Percentiles rank a stretch among this genome's conserved stretches.
These are phyloP conservation scores for Acleris emargana DNA, from an alignment of 2,888 invertebrate species.

Conservation along the genomic window DNA sequence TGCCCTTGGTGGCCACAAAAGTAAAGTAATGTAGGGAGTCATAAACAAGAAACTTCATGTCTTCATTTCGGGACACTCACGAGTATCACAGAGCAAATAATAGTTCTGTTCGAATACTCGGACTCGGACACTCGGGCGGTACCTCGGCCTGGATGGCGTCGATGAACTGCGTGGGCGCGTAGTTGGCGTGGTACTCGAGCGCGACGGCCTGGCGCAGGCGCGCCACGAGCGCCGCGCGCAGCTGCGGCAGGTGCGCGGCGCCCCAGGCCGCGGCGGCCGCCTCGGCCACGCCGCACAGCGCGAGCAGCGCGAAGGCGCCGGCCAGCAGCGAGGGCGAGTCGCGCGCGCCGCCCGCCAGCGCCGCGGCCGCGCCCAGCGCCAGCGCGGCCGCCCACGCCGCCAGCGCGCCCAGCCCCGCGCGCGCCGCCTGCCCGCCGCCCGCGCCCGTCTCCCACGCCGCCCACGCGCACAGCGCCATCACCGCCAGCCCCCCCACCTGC, in stretches of 20 bases:
- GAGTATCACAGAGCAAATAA: too few relatives aligned
- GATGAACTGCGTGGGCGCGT: constrained; percentile 61
- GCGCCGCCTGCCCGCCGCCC: constrained; percentile 56
- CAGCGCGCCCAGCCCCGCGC: constrained; percentile 66
- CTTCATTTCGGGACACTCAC: too few relatives aligned
- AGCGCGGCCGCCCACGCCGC: constrained; percentile 66
- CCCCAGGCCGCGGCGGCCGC: constrained; percentile 74
- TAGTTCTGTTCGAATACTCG: too few relatives aligned
- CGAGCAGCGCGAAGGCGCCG: constrained; percentile 66
- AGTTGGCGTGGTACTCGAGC: constrained; percentile 63
- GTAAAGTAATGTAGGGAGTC: too few relatives aligned
- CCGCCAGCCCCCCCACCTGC: constrained; percentile 63
- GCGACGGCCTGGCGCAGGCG: constrained; percentile 53
- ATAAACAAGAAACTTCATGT: too few relatives aligned
- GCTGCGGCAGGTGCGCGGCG: constrained; percentile 66
- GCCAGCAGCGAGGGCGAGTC: constrained; percentile 64
- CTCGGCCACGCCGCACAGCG: constrained; percentile 67
- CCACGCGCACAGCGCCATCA: constrained; percentile 66
- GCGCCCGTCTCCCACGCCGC: constrained; percentile 61
- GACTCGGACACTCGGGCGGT: too few relatives aligned
- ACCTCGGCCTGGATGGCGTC: constrained; percentile 71
- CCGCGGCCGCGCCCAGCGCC: constrained; percentile 59
- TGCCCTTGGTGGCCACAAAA: too few relatives aligned
- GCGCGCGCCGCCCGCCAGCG: constrained; percentile 58
- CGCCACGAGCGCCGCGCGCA: constrained; percentile 54